These are phyloP conservation scores for Tipula lateralis DNA, from an alignment of 2,888 invertebrate species.

Conservation along the genomic window DNA sequence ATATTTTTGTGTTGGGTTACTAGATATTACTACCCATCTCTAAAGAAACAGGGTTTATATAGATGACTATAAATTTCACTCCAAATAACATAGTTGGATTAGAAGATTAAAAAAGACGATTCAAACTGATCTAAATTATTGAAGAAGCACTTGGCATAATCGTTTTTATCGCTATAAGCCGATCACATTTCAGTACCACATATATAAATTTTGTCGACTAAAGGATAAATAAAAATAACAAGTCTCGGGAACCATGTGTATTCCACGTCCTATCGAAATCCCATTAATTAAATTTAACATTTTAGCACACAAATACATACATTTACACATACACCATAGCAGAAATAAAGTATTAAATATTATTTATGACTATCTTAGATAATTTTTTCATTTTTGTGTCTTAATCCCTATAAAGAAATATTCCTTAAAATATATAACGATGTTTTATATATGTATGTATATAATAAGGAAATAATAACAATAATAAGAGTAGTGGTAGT, in stretches of 20 bases:
- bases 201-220: no score
- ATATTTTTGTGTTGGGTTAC: no score
- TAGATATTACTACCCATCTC: no score
- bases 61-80: no score
- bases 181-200: no score
- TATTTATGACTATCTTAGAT: conserved; percentile 25
- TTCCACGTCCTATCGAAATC: neutral
- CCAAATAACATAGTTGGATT: no score
- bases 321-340: neutral
- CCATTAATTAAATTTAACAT: conserved; percentile 1
- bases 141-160: no score
- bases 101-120: no score
- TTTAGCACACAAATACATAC: neutral
- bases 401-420: conserved; percentile 25
- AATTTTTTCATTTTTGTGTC: conserved; percentile 25
- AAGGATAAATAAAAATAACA: neutral
- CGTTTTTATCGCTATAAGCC: no score
- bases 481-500: neutral
- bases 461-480: neutral
- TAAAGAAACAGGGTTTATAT: no score
- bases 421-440: neutral
- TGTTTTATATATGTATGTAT: neutral
- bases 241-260: conserved; percentile 6
- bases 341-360: conserved; percentile 12
- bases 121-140: no score